phyloP scores from a whole-genome alignment of 2,888 invertebrate species.

The Drosophila fungiperda region DNA sequence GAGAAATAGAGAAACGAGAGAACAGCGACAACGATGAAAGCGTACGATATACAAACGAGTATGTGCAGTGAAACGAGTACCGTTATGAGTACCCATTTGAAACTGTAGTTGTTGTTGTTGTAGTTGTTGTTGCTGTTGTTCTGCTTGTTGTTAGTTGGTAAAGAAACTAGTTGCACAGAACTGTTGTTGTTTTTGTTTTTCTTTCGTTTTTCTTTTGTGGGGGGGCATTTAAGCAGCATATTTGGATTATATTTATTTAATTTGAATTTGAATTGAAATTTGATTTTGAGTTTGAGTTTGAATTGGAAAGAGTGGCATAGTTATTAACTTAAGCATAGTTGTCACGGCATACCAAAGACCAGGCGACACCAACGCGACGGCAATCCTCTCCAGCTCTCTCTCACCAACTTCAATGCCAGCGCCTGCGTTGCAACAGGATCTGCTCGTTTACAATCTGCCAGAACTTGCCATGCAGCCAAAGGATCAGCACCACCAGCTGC shows the following conservation, averaged over 20 bases:
- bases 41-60: slow-evolving; percentile 5
- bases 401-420: slow-evolving; percentile 58
- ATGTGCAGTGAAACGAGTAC: slow-evolving; percentile 34
- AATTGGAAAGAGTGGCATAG: slow-evolving; percentile 59
- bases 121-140: slow-evolving; percentile 34
- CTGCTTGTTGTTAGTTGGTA: slow-evolving; percentile 22
- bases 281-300: slow-evolving; percentile 40
- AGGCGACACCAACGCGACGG: slow-evolving; percentile 11
- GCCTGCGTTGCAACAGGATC: slow-evolving; percentile 69
- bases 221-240: slow-evolving; percentile 50
- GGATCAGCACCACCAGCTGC: slow-evolving; percentile 79
- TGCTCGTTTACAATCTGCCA: slow-evolving; percentile 81
- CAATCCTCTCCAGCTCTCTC: background rate
- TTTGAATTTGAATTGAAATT: slow-evolving; percentile 47
- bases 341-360: slow-evolving; percentile 54
- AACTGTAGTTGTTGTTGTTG: slow-evolving; percentile 21
- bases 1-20: slow-evolving; percentile 37
- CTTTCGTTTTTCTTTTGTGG: background rate
- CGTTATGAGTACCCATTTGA: slow-evolving; percentile 27
- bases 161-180: slow-evolving; percentile 14
- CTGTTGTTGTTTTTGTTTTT: background rate
- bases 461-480: slow-evolving; percentile 83
- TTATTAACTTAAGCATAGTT: slow-evolving; percentile 62
- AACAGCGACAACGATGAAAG: slow-evolving; percentile 55
- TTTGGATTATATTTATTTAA: slow-evolving; percentile 67